A percentile compares a stretch with the other conserved stretches of the same genome.
Conservation (phyloP, 2,113 vertebrate genomes). For the Motacilla tschutschensis region DNA sequence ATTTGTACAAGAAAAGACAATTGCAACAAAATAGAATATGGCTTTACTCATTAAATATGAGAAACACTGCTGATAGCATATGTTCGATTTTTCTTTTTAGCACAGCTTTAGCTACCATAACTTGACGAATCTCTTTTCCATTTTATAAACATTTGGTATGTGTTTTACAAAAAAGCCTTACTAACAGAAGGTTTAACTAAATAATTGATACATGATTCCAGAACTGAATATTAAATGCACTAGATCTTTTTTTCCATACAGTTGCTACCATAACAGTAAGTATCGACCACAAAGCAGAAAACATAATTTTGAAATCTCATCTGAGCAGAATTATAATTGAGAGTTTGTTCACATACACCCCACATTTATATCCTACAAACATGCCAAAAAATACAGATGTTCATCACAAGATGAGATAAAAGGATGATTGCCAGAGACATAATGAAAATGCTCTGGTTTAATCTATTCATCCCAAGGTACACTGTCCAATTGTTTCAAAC, state of each 20-base stretch:
- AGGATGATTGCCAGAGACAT: neutral
- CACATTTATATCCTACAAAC: neutral
- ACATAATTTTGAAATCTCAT: constrained; percentile 29
- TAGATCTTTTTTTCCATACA: neutral
- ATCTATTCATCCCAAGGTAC: constrained; percentile 28
- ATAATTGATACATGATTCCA: constrained; percentile 39
- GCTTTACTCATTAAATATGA: constrained; percentile 18
- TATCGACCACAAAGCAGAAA: neutral
- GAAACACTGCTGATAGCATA: constrained; percentile 31
- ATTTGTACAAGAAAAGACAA: constrained; percentile 21
- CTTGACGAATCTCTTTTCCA: neutral
- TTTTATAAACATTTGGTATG: constrained; percentile 48
- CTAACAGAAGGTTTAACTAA: constrained; percentile 53
- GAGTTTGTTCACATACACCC: constrained; percentile 16
- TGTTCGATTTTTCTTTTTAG: constrained; percentile 36
- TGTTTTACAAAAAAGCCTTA: neutral
- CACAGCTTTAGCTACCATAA: constrained; percentile 23
- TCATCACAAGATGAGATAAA: neutral
- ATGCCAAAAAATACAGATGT: constrained; percentile 49
- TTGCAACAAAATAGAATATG: constrained; percentile 34
- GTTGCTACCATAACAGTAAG: constrained; percentile 3
- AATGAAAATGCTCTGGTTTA: constrained; percentile 27
- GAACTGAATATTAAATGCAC: constrained; percentile 44
- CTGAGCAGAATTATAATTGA: constrained; percentile 43
- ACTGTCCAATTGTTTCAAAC: constrained; percentile 15